Evolutionary conservation across 1,140 invertebrate genomes (phyloP).

Genomic region (Ceratosolen fusciceps): DNA sequence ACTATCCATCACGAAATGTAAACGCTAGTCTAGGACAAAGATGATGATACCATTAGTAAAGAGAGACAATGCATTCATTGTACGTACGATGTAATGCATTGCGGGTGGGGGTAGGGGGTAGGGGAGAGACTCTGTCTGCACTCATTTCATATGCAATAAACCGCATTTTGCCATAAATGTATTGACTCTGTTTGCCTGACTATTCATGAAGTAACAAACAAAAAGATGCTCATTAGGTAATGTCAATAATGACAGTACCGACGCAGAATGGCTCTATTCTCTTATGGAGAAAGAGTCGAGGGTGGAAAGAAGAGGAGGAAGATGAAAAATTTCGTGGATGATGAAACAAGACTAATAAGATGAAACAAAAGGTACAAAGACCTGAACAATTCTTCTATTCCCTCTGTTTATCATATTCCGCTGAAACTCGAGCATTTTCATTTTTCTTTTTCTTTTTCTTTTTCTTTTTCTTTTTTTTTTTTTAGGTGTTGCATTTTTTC

Average conservation of each 20-base stretch:
- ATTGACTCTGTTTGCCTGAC: neutral
- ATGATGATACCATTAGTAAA: no score
- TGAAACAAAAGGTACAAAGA: neutral
- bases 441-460: conserved; percentile 20
- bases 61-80: no score
- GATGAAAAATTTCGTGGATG: conserved; percentile 33
- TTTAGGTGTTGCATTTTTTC: no score
- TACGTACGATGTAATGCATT: no score
- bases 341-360: conserved; percentile 31
- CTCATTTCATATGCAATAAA: conserved; percentile 3
- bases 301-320: no score
- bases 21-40: no score
- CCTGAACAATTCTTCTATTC: neutral
- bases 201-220: conserved; percentile 19
- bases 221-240: neutral
- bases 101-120: no score
- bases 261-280: neutral
- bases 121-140: no score
- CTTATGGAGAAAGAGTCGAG: neutral
- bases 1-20: no score
- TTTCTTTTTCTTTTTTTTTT: no score
- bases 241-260: conserved; percentile 21
- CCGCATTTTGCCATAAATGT: neutral
- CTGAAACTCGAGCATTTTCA: neutral
- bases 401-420: neutral